Evolutionary conservation across 2,888 invertebrate genomes (phyloP), one percentile per base, ranked within the genome.

Genomic region (Drosophila gaucha): DNA sequence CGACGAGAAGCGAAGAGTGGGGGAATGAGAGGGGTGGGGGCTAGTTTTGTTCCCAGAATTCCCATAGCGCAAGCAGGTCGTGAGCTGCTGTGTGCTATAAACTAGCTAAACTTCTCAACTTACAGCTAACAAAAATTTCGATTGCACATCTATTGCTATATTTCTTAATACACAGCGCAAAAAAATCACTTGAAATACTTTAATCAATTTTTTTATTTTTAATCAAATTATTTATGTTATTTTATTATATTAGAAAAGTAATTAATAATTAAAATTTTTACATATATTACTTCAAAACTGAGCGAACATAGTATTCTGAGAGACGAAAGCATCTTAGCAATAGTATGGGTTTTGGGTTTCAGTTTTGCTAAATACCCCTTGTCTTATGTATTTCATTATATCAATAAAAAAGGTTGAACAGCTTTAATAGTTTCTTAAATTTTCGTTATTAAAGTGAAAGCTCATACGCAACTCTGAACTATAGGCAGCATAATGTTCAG

Each of bases 21-120:
- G n/a, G 10, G 0, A 8, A 6, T 9, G 22, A 20, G 14, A 14
- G 28, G 8, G 28, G 28, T 6, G 28, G 28, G 26, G 24, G 26
- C 5, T 44, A 28, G 39, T 24, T 44, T 28, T 20, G 47, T 74
- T 60, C 28, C 26, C 38, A 33, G 64, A 63, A 63, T 44, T 24
- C 22, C 4, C 35, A 46, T 18, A 31, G 18, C 24, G 16, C 33
- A 24, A 36, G 43, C 74, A 70, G 67, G 67, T 70, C 50, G 9
- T 14, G 12, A 22, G 43, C 22, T 52, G 30, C 1, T 14, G 31
- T 3, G 10, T 22, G 31, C 28, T n/a, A 43, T 35, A 63, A 36
- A 38, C 12, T 44, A 43, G 8, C 18, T 14, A 44, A 57, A 36
- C 10, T 18, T 44, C 33, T 55, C 46, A 14, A 4, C 9, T 57